phyloP scores from a whole-genome alignment of 2,888 invertebrate species.

The Lycaena phlaeas region DNA sequence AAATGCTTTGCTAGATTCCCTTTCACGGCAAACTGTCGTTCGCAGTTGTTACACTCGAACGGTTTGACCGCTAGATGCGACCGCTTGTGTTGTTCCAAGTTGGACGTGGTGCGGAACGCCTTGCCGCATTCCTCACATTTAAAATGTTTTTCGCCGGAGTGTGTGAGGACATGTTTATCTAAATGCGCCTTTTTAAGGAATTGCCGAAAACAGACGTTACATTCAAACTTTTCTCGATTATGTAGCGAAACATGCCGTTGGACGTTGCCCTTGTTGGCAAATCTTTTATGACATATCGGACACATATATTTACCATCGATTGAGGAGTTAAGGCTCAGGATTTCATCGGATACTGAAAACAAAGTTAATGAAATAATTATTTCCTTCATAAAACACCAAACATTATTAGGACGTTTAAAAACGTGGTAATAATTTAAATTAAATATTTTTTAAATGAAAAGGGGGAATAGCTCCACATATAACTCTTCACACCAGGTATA shows the following conservation, averaged over 20 bases:
- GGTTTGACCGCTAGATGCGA: slow-evolving; percentile 28
- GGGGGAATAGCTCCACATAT: too few species aligned
- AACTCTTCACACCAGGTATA: too few species aligned
- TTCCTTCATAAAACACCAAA: too few species aligned
- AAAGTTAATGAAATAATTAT: slow-evolving; percentile 1
- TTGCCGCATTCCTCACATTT: slow-evolving; percentile 32
- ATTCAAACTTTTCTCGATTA: slow-evolving; percentile 26
- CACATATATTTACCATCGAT: slow-evolving; percentile 21
- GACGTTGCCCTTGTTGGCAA: slow-evolving; percentile 21
- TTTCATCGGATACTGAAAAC: slow-evolving; percentile 19
- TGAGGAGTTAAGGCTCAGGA: slow-evolving; percentile 15
- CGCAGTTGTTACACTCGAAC: slow-evolving; percentile 25
- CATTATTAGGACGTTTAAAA: too few species aligned
- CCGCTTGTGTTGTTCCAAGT: slow-evolving; percentile 32
- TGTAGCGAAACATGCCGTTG: slow-evolving; percentile 22
- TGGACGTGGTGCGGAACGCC: slow-evolving; percentile 29
- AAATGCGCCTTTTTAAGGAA: slow-evolving; percentile 24
- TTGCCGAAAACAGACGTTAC: slow-evolving; percentile 38
- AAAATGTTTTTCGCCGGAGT: slow-evolving; percentile 20
- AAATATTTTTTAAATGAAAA: too few species aligned
- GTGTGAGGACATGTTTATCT: slow-evolving; percentile 20
- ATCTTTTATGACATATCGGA: slow-evolving; percentile 22
- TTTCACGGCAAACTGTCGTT: slow-evolving; percentile 23
- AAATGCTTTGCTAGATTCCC: slow-evolving; percentile 26
- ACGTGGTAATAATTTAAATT: too few species aligned